Percentiles rank a stretch among this genome's conserved stretches.
Evolutionary conservation across 2,888 invertebrate species (phyloP).

Genomic region (Mythimna impura): DNA sequence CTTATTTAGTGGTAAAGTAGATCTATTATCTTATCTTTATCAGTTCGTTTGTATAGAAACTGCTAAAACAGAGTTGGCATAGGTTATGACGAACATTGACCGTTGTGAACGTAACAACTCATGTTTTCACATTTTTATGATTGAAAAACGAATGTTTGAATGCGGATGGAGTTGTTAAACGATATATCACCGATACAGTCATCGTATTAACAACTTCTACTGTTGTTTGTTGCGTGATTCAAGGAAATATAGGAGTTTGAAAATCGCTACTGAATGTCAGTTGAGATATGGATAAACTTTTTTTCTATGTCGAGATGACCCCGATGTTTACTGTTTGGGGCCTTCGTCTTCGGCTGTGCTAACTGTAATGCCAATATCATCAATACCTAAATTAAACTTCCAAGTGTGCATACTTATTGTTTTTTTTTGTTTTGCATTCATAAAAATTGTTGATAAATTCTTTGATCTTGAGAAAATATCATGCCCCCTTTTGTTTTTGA

Average conservation of each 20-base stretch:
- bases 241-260: conserved; percentile 37
- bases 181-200: conserved; percentile 53
- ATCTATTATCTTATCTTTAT: conserved; percentile 82
- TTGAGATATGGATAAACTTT: conserved; percentile 41
- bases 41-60: conserved; percentile 74
- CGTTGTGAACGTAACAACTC: conserved; percentile 69
- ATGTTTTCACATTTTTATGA: conserved; percentile 85
- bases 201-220: conserved; percentile 36
- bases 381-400: conserved; percentile 11
- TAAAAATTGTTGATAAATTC: not conserved
- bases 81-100: conserved; percentile 82
- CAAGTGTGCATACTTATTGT: conserved; percentile 6
- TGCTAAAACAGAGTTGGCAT: conserved; percentile 74
- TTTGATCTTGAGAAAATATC: not conserved
- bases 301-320: conserved; percentile 67
- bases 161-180: conserved; percentile 61
- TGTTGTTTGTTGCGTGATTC: conserved; percentile 37
- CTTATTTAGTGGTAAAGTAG: conserved; percentile 86
- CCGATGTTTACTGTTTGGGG: conserved; percentile 70
- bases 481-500: not conserved
- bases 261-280: conserved; percentile 55
- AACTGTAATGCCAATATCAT: conserved; percentile 63
- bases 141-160: conserved; percentile 71
- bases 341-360: conserved; percentile 62
- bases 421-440: conserved; percentile 9